A percentile compares a stretch with the other conserved stretches of the same genome.
Conservation (phyloP, 1,140 invertebrate genomes). For the Artemia franciscana region DNA sequence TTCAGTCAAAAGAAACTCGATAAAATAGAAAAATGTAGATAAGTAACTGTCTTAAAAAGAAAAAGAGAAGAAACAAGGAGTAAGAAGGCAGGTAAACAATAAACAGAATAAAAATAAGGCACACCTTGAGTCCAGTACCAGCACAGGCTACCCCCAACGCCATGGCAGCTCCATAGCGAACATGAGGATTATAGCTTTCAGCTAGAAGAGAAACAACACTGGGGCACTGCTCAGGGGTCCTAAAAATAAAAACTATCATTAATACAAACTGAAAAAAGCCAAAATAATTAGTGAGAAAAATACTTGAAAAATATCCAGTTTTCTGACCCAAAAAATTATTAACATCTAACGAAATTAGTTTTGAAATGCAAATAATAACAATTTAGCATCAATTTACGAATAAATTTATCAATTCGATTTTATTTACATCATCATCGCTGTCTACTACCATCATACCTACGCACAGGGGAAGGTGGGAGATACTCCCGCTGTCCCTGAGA, state of each 20-base stretch:
- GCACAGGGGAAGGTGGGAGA: too few relatives aligned
- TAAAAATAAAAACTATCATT: slow-evolving; percentile 22
- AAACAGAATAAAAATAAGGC: background rate
- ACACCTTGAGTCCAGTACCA: slow-evolving; percentile 60
- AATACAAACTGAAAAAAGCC: too few relatives aligned
- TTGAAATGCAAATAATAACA: too few relatives aligned
- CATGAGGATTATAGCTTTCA: slow-evolving; percentile 98
- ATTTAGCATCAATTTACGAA: too few relatives aligned
- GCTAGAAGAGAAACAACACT: slow-evolving; percentile 84
- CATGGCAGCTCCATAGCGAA: slow-evolving; percentile 96
- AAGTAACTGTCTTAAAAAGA: background rate
- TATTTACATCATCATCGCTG: too few relatives aligned
- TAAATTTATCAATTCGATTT: too few relatives aligned
- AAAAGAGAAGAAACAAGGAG: background rate
- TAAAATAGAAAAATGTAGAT: background rate
- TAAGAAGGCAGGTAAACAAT: background rate
- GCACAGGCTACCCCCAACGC: slow-evolving; percentile 96
- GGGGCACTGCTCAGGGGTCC: slow-evolving; percentile 88
- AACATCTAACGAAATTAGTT: too few relatives aligned
- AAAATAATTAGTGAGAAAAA: too few relatives aligned
- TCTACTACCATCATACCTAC: too few relatives aligned
- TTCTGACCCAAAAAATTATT: too few relatives aligned
- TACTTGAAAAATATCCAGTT: too few relatives aligned
- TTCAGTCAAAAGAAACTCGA: background rate
- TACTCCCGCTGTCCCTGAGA: too few relatives aligned